phyloP scores from a whole-genome alignment of 2,113 vertebrate genomes.

The Bos taurus region DNA sequence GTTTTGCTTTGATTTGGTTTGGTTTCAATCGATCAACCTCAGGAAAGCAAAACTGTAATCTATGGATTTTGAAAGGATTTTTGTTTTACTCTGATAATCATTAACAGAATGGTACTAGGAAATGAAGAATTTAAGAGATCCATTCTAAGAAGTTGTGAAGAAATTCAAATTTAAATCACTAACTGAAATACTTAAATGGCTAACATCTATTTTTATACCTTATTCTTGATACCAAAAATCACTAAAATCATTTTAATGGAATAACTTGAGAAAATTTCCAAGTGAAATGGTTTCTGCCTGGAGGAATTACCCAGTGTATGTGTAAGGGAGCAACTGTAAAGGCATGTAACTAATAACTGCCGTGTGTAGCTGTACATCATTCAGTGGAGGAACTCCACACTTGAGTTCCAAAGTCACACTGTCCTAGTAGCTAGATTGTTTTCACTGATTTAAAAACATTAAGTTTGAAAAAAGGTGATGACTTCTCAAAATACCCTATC shows the following conservation, averaged over 20 bases:
- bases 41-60: constrained; percentile 21
- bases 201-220: constrained; percentile 31
- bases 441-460: not conserved
- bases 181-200: not conserved
- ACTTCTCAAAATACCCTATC: not conserved
- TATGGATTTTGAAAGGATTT: not conserved
- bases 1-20: constrained; percentile 15
- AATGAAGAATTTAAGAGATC: not conserved
- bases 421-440: not conserved
- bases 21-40: constrained; percentile 36
- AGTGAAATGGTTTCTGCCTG: not conserved
- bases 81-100: not conserved
- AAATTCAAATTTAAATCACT: not conserved
- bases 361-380: not conserved
- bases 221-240: not conserved
- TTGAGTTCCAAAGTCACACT: not conserved
- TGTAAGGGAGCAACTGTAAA: constrained; percentile 11
- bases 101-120: not conserved
- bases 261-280: constrained; percentile 34
- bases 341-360: not conserved
- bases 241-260: constrained; percentile 31
- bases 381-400: constrained; percentile 34
- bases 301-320: not conserved
- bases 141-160: not conserved
- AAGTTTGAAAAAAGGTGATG: not conserved